These are phyloP conservation scores for Cryptoblepharus egeriae DNA, from an alignment of 2,797 vertebrate genomes.

Conservation along the genomic window DNA sequence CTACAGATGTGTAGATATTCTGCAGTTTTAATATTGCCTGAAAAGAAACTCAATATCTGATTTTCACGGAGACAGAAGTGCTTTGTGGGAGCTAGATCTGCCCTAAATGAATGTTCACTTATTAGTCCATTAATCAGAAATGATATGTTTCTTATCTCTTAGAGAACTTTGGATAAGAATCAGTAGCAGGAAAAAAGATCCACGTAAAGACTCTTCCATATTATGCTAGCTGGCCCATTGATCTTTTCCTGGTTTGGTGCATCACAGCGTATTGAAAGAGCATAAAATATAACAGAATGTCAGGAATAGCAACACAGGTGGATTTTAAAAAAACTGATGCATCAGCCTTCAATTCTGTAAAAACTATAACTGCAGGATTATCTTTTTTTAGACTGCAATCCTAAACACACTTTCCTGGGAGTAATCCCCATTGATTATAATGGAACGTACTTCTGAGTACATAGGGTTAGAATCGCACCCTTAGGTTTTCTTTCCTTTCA, in stretches of 20 bases:
- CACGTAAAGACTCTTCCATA: not conserved
- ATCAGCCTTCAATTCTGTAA: not conserved
- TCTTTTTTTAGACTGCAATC: no score
- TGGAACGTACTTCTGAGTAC: no score
- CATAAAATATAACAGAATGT: not conserved
- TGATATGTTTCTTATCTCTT: not conserved
- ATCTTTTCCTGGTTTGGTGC: not conserved
- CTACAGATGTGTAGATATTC: not conserved
- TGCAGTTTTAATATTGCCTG: not conserved
- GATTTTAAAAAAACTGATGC: no score
- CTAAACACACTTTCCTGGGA: no score
- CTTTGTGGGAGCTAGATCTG: not conserved
- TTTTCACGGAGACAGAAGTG: not conserved
- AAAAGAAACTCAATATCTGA: not conserved
- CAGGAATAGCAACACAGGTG: no score
- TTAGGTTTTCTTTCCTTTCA: not conserved
- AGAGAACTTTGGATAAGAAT: not conserved
- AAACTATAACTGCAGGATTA: not conserved
- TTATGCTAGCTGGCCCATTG: not conserved
- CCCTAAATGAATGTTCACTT: slow-evolving; percentile 11
- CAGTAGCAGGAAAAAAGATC: not conserved
- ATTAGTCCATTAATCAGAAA: slow-evolving; percentile 20
- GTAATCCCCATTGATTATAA: no score
- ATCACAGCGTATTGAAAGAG: not conserved
- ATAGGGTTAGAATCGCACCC: no score